These are phyloP conservation scores for Cosmorhoe ocellata DNA, from an alignment of 2,888 invertebrate genomes.

Conservation along the genomic window DNA sequence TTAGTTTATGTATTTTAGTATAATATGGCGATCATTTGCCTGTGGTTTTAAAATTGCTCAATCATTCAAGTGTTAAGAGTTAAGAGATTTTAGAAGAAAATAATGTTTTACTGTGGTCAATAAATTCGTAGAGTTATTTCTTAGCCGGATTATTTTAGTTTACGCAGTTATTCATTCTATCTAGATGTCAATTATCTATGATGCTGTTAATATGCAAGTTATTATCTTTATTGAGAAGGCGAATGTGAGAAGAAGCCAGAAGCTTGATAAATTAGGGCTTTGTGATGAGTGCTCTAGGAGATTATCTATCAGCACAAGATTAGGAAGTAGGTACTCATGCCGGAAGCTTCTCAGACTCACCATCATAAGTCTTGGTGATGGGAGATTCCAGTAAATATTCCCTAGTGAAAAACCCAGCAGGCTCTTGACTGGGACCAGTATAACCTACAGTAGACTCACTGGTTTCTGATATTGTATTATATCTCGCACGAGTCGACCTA, in stretches of 20 bases:
- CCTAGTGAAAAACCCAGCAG: conserved; percentile 65
- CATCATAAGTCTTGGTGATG: conserved; percentile 71
- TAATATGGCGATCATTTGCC: not conserved
- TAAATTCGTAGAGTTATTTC: no score
- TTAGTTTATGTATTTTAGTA: no score
- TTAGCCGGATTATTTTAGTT: no score
- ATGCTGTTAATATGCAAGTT: conserved; percentile 7
- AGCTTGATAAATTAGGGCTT: not conserved
- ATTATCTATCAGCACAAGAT: conserved; percentile 2
- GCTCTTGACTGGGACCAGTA: conserved; percentile 57
- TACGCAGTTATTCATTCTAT: not conserved
- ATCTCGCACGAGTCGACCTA: conserved; percentile 43
- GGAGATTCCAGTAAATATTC: conserved; percentile 75
- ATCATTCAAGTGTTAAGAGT: not conserved
- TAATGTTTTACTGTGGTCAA: no score
- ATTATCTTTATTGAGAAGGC: not conserved
- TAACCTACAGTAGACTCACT: conserved; percentile 58
- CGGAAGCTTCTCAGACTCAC: conserved; percentile 47
- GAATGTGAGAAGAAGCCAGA: not conserved
- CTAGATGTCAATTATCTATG: not conserved
- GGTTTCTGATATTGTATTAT: conserved; percentile 54
- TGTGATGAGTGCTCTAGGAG: conserved; percentile 1
- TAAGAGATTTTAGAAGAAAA: no score
- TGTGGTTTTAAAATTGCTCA: not conserved
- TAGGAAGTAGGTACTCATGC: conserved; percentile 17